Conservation (phyloP, 2,113 vertebrate genomes). For the Dendropsophus ebraccatus region DNA sequence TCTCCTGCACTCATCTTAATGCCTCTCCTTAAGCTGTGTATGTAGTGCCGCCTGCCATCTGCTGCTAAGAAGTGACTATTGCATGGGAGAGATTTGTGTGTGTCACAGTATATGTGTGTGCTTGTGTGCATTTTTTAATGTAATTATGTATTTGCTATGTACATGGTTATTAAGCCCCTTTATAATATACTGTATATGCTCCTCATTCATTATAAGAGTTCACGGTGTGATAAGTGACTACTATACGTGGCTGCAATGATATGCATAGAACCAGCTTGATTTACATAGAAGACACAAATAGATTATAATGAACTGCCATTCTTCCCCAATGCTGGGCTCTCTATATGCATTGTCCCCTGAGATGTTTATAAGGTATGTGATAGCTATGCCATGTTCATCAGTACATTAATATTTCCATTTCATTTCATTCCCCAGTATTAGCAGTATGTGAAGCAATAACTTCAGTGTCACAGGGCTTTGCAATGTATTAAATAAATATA, state of each 20-base stretch:
- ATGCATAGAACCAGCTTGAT: not conserved
- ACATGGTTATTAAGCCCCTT: too few relatives aligned
- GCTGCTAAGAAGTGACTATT: too few relatives aligned
- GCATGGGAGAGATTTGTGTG: too few relatives aligned
- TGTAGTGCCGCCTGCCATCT: too few relatives aligned
- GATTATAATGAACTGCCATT: not conserved
- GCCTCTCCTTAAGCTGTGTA: too few relatives aligned
- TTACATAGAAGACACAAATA: not conserved
- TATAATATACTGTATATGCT: not conserved
- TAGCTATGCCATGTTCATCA: not conserved
- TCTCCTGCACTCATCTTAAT: too few relatives aligned
- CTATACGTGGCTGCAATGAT: not conserved
- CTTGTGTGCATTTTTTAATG: too few relatives aligned
- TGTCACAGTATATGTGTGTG: too few relatives aligned
- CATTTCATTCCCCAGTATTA: not conserved
- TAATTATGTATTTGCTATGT: too few relatives aligned
- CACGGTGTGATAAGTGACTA: not conserved
- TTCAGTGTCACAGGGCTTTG: conserved; percentile 24
- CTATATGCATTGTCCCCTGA: not conserved
- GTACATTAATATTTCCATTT: not conserved
- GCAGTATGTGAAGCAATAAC: not conserved
- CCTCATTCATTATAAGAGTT: not conserved
- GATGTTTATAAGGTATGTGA: not conserved
- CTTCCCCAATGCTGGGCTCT: not conserved
- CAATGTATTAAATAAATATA: conserved; percentile 20